Evolutionary conservation across 2,888 invertebrate genomes (phyloP).

Genomic region (Neria commutata): DNA sequence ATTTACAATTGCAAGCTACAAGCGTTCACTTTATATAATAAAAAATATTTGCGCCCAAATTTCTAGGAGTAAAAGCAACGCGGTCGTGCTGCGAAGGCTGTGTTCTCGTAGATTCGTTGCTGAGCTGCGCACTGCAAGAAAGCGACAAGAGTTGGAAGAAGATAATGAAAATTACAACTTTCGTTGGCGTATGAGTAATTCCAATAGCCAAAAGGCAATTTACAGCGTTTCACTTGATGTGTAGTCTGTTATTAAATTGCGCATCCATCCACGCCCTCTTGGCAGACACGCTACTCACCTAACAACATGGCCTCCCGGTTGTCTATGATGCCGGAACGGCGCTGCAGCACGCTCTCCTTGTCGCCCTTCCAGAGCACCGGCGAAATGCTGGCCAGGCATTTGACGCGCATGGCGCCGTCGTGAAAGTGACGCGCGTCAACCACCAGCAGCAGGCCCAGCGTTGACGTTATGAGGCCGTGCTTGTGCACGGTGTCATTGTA

Average conservation of each 20-base stretch:
- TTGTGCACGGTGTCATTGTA: slow-evolving; percentile 66
- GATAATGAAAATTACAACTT: too few relatives aligned
- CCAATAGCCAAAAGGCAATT: too few relatives aligned
- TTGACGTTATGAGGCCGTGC: slow-evolving; percentile 67
- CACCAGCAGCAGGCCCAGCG: slow-evolving; percentile 66
- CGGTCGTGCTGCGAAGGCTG: too few relatives aligned
- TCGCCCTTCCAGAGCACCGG: slow-evolving; percentile 69
- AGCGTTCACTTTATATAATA: too few relatives aligned
- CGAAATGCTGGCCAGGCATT: slow-evolving; percentile 68
- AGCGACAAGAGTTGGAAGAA: too few relatives aligned
- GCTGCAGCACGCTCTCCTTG: slow-evolving; percentile 67
- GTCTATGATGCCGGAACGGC: slow-evolving; percentile 65
- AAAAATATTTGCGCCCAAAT: too few relatives aligned
- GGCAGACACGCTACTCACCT: slow-evolving; percentile 63
- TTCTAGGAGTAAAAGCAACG: too few relatives aligned
- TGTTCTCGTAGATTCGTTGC: slow-evolving; percentile 38
- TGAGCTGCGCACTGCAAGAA: slow-evolving; percentile 45
- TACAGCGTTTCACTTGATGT: too few relatives aligned
- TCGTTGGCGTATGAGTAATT: too few relatives aligned
- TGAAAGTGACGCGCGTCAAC: slow-evolving; percentile 66
- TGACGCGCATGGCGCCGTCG: slow-evolving; percentile 68
- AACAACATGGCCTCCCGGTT: slow-evolving; percentile 69
- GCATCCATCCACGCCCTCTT: too few relatives aligned
- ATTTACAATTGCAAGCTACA: too few relatives aligned
- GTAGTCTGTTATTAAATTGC: too few relatives aligned